phyloP scores from a whole-genome alignment of 2,888 invertebrate genomes.

The Drosophila longiperda region DNA sequence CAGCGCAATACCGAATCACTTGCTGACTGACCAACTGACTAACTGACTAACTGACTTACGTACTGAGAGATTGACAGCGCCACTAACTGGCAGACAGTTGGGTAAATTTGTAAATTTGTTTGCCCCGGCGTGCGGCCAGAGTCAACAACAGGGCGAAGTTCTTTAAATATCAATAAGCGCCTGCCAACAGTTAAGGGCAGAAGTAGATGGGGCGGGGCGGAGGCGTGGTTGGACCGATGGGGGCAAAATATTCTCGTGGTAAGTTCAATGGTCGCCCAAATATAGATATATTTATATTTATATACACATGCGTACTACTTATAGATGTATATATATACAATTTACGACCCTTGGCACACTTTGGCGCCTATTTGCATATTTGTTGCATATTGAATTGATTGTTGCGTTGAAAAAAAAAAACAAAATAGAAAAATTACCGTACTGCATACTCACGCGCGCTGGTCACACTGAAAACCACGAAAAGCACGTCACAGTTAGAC shows the following conservation, averaged over 20 bases:
- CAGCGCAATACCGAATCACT: slow-evolving; percentile 13
- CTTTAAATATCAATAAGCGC: slow-evolving; percentile 49
- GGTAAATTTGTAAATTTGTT: slow-evolving; percentile 65
- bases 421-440: not conserved
- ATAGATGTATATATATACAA: not conserved
- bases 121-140: slow-evolving; percentile 41
- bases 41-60: not conserved
- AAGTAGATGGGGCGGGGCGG: not conserved
- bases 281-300: not conserved
- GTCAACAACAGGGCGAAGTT: slow-evolving; percentile 62
- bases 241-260: not conserved
- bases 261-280: slow-evolving; percentile 27
- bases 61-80: slow-evolving; percentile 1
- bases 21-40: slow-evolving; percentile 11
- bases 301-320: not conserved
- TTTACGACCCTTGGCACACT: not conserved
- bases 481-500: not conserved
- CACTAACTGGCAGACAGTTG: slow-evolving; percentile 3
- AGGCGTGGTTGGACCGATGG: not conserved
- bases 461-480: slow-evolving; percentile 11
- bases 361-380: slow-evolving; percentile 66
- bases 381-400: slow-evolving; percentile 78
- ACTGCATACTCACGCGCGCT: slow-evolving; percentile 40
- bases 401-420: slow-evolving; percentile 39
- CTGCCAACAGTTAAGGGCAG: not conserved